Conservation (phyloP, 2,888 invertebrate species). For the Pseudeuparius sepicola region DNA sequence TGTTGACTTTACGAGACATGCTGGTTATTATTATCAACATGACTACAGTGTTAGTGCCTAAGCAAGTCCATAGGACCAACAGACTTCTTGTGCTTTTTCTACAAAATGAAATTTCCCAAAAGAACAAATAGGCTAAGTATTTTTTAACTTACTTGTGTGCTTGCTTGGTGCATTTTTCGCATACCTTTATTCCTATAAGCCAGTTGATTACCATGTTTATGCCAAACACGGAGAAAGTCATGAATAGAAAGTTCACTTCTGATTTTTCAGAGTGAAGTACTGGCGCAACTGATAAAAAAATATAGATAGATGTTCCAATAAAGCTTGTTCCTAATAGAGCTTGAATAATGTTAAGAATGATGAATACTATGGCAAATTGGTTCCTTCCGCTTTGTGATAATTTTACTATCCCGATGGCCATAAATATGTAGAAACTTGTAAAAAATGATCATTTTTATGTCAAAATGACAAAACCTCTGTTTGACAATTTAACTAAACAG, state of each 20-base stretch:
- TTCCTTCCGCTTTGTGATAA: conserved; percentile 29
- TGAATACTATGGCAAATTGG: conserved; percentile 27
- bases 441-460: conserved; percentile 15
- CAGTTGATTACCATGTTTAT: conserved; percentile 35
- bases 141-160: conserved; percentile 37
- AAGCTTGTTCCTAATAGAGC: conserved; percentile 32
- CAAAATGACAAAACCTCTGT: conserved; percentile 19
- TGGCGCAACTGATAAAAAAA: conserved; percentile 32
- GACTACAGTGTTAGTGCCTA: conserved; percentile 33
- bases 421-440: conserved; percentile 13
- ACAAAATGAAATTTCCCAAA: conserved; percentile 19
- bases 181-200: conserved; percentile 35
- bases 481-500: conserved; percentile 3
- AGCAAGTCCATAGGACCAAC: conserved; percentile 34
- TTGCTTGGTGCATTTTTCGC: conserved; percentile 34
- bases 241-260: conserved; percentile 37
- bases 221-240: conserved; percentile 35
- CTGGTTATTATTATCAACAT: conserved; percentile 33
- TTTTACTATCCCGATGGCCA: conserved; percentile 31
- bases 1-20: conserved; percentile 34
- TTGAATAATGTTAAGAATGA: conserved; percentile 31
- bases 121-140: background rate
- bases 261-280: conserved; percentile 36
- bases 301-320: conserved; percentile 33
- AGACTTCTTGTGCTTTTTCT: conserved; percentile 37